phyloP scores from a whole-genome alignment of 2,113 vertebrate species.

The Mormyrus iriodes region DNA sequence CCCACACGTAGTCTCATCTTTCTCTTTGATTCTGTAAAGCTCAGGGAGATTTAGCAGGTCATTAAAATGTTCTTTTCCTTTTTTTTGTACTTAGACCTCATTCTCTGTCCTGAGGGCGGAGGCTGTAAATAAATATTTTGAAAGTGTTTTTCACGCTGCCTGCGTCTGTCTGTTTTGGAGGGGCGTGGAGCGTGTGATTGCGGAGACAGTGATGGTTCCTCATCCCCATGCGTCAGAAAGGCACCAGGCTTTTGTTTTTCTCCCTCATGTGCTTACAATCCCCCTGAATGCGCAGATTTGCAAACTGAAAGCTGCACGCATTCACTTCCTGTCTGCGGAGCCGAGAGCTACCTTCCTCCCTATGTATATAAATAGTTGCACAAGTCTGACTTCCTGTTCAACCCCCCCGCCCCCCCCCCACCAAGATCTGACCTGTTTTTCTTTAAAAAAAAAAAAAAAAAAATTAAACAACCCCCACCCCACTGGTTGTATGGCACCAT shows the following conservation, averaged over 20 bases:
- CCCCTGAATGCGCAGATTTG: neutral
- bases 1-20: constrained; percentile 39
- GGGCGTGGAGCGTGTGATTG: neutral
- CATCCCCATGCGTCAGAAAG: neutral
- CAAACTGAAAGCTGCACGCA: neutral
- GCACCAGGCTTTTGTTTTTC: neutral
- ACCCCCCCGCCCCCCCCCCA: constrained; percentile 26
- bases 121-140: constrained; percentile 69
- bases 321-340: constrained; percentile 52
- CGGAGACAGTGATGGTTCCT: neutral
- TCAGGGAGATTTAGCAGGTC: constrained; percentile 66
- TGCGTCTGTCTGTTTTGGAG: neutral
- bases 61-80: constrained; percentile 27
- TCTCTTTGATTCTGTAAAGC: constrained; percentile 48
- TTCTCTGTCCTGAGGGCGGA: constrained; percentile 51
- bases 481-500: neutral
- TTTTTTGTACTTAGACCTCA: constrained; percentile 52
- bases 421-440: constrained; percentile 7
- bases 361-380: constrained; percentile 30
- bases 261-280: neutral
- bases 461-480: neutral
- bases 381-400: constrained; percentile 41
- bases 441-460: neutral
- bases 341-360: neutral
- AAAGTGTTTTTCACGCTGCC: constrained; percentile 52